Evolutionary conservation across 2,113 vertebrate species (phyloP), one percentile per base, ranked within the genome.

Genomic region (Oryzias celebensis): DNA sequence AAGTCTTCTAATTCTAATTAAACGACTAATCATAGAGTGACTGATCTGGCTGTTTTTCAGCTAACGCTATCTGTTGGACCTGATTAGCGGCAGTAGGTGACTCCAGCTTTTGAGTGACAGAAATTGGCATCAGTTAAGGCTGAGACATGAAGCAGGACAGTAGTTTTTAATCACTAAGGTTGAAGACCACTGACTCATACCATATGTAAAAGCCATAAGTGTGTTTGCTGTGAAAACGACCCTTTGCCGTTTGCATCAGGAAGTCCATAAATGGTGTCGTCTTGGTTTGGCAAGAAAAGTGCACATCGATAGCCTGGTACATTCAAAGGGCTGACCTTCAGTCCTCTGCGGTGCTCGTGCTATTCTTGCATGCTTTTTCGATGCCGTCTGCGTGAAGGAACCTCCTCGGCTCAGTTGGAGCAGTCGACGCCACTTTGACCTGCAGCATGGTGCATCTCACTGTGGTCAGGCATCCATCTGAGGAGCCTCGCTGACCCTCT

Each of bases 401-500:
- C 80, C 70, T 69, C 68, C 49, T 26, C 49, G 7, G 78, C 66
- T 77, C 69, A 75, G 62, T 31, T 0, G 31, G 64, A 71, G 70
- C 77, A 68, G 71, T 78, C 59, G 84, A 81, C 78, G 81, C 75
- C 81, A 72, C 20, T 68, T 41, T 56, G 71, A 67, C 78, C 71
- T 67, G 65, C 65, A 73, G 68, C 78, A 58, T 65, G 71, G 61
- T 48, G 56, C 72, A 54, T 80, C 69, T 78, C 41, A 3, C 61
- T 72, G 77, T 63, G 71, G 43, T 60, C 55, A 15, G 64, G 58
- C 52, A 22, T 67, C 71, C 73, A 52, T 72, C 64, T 65, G 66
- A 73, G 41, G 60, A 42, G 68, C 47, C 51, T 62, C 28, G 7
- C 58, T 70, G 71, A 78, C 65, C 71, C 58, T 4, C 69, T 75